Conservation (phyloP, 2,797 vertebrate species). For the Ctenopoma multispine region DNA sequence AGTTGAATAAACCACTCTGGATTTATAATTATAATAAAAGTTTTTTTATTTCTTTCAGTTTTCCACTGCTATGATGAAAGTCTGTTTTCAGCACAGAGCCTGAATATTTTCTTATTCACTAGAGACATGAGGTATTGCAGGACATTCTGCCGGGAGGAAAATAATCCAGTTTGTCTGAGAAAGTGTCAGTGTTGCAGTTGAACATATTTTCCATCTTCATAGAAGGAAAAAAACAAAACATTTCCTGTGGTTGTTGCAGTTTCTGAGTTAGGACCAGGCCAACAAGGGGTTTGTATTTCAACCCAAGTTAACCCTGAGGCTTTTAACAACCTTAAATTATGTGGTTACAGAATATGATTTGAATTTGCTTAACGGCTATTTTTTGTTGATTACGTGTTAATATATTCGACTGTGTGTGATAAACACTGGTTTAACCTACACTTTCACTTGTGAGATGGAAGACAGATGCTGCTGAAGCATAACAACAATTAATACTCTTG, state of each 20-base stretch:
- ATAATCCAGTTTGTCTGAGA: constrained; percentile 39
- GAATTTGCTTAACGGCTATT: not conserved
- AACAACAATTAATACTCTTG: too few species aligned
- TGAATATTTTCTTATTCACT: constrained; percentile 16
- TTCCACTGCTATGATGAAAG: not conserved
- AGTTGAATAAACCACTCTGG: constrained; percentile 76
- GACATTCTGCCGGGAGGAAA: constrained; percentile 33
- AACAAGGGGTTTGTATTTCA: constrained; percentile 40
- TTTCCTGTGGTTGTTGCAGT: constrained; percentile 55
- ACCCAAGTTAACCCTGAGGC: constrained; percentile 13
- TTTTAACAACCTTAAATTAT: constrained; percentile 8
- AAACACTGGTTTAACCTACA: not conserved
- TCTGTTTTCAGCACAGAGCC: constrained; percentile 19
- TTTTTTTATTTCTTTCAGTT: constrained; percentile 22
- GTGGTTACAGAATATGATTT: not conserved
- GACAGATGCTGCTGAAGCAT: not conserved
- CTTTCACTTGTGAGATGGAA: not conserved
- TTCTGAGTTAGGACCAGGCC: constrained; percentile 26
- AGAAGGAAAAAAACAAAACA: constrained; percentile 31
- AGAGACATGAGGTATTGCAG: constrained; percentile 19
- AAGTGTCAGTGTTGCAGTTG: constrained; percentile 22
- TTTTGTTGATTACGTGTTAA: not conserved
- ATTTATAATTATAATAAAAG: constrained; percentile 54
- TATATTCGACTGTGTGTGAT: constrained; percentile 1
- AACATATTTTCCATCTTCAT: constrained; percentile 58